Conservation (phyloP, 2,113 vertebrate species). For the Murina feae region DNA sequence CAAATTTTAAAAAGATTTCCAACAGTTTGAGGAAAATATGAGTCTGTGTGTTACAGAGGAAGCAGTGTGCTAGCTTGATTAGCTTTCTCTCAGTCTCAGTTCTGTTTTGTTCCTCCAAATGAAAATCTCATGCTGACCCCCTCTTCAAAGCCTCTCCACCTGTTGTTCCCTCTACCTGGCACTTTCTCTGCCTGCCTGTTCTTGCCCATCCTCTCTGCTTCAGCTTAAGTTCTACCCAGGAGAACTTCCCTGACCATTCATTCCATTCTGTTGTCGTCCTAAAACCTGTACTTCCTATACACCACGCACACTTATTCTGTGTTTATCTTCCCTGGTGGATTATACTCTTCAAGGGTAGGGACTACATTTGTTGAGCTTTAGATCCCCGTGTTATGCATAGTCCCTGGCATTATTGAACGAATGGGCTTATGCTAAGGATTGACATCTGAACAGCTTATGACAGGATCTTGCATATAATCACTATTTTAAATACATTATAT, state of each 20-base stretch:
- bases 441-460: background rate
- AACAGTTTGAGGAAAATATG: background rate
- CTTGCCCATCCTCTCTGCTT: background rate
- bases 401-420: background rate
- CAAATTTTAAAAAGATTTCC: background rate
- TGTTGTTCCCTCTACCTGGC: background rate
- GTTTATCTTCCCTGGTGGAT: background rate
- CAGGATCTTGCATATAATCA: background rate
- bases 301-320: background rate
- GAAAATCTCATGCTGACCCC: background rate
- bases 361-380: background rate
- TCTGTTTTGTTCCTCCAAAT: background rate
- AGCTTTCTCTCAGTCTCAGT: conserved; percentile 11
- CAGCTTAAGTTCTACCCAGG: background rate
- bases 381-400: background rate
- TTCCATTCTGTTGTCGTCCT: background rate
- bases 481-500: background rate
- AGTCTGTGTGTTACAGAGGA: conserved; percentile 23
- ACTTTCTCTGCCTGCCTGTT: background rate
- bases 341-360: background rate
- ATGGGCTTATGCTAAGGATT: background rate
- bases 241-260: background rate
- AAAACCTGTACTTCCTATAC: background rate
- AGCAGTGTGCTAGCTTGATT: conserved; percentile 52
- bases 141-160: background rate